phyloP scores from a whole-genome alignment of 2,888 invertebrate species.

The Eupithecia vulgata region DNA sequence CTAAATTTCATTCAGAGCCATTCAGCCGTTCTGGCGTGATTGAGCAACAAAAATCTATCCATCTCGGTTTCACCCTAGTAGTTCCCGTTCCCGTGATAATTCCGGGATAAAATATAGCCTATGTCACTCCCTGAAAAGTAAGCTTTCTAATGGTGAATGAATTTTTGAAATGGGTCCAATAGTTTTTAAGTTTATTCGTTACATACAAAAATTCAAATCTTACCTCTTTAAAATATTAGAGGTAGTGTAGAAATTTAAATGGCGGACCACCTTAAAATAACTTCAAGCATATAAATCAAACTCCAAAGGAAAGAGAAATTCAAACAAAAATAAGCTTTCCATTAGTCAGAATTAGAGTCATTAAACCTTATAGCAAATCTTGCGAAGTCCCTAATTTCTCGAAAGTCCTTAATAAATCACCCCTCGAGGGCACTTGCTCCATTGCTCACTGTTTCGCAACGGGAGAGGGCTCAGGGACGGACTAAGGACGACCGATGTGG shows the following conservation, averaged over 20 bases:
- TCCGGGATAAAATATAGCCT: no score
- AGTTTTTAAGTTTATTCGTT: no score
- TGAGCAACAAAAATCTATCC: no score
- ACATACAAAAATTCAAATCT: no score
- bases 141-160: no score
- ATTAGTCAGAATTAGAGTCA: not conserved
- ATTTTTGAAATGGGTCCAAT: no score
- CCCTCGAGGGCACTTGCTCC: slow-evolving; percentile 1
- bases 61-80: no score
- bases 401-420: slow-evolving; percentile 9
- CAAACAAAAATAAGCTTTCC: slow-evolving; percentile 1
- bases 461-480: slow-evolving; percentile 2
- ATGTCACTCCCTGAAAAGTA: no score
- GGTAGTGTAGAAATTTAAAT: not conserved
- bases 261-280: not conserved
- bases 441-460: slow-evolving; percentile 8
- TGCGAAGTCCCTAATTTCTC: slow-evolving; percentile 8
- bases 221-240: no score
- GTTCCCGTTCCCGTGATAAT: no score
- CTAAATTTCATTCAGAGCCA: no score
- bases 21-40: no score
- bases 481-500: not conserved
- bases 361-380: slow-evolving; percentile 7
- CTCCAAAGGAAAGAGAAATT: not conserved
- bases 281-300: not conserved